A percentile compares a stretch with the other conserved stretches of the same genome.
These are phyloP conservation scores for Pholis gunnellus DNA, from an alignment of 2,113 vertebrate species.

Conservation along the genomic window DNA sequence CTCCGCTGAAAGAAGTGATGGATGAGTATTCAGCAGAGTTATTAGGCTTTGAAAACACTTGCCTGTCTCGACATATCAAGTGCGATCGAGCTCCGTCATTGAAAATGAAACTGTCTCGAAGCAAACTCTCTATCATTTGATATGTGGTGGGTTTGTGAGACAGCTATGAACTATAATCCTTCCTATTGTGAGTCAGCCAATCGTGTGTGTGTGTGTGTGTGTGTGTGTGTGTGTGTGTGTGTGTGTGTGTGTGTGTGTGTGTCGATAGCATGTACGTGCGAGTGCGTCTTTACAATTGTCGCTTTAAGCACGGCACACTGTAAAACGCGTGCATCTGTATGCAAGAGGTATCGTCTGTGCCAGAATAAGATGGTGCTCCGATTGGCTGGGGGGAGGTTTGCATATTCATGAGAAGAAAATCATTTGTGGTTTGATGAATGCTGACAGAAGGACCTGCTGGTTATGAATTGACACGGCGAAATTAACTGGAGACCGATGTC, in stretches of 20 bases:
- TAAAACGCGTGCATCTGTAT: not conserved
- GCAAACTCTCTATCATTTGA: slow-evolving; percentile 42
- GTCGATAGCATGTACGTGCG: not conserved
- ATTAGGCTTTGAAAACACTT: slow-evolving; percentile 18
- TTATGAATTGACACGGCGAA: slow-evolving; percentile 65
- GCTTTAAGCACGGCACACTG: not conserved
- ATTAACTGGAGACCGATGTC: slow-evolving; percentile 63
- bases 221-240: not conserved
- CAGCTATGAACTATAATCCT: slow-evolving; percentile 42
- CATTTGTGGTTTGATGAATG: slow-evolving; percentile 70
- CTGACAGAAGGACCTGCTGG: slow-evolving; percentile 67
- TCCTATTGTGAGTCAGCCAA: slow-evolving; percentile 24
- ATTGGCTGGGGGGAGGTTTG: slow-evolving; percentile 59
- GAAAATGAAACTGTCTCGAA: slow-evolving; percentile 43
- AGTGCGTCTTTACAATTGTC: not conserved
- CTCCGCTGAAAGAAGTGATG: not conserved
- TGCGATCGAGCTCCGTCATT: not conserved
- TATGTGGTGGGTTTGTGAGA: slow-evolving; percentile 42
- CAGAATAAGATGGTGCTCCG: slow-evolving; percentile 44
- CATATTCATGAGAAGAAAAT: slow-evolving; percentile 72
- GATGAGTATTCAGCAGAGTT: slow-evolving; percentile 23
- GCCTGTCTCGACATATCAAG: slow-evolving; percentile 10
- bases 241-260: not conserved
- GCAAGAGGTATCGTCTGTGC: slow-evolving; percentile 15
- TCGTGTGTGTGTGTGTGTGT: not conserved